Evolutionary conservation across 2,113 vertebrate genomes (phyloP).

Genomic region (Ondatra zibethicus): DNA sequence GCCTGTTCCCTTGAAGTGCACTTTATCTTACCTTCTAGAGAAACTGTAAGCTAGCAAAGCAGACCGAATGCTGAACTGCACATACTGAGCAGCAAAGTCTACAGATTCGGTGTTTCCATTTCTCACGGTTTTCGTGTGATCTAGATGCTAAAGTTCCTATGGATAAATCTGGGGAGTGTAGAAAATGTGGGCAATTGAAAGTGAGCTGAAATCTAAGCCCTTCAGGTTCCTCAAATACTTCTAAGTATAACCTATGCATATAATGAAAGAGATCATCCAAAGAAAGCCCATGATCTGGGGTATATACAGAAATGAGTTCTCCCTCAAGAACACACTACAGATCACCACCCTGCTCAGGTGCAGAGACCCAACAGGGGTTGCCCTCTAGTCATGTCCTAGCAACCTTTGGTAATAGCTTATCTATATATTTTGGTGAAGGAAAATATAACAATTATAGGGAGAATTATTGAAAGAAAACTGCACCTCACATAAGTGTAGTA

Average conservation of each 20-base stretch:
- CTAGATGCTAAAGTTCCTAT: background rate
- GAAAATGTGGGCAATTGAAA: background rate
- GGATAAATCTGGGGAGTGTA: background rate
- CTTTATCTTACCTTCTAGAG: background rate
- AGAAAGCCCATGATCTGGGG: background rate
- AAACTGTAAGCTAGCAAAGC: background rate
- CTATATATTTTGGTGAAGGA: background rate
- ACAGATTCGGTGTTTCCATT: background rate
- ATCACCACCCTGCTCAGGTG: background rate
- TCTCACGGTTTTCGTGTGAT: background rate
- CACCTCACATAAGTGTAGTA: background rate
- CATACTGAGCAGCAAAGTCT: background rate
- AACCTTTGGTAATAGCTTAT: too few species aligned
- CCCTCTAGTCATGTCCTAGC: background rate
- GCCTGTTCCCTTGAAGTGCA: background rate
- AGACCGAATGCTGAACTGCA: background rate
- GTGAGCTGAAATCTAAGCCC: background rate
- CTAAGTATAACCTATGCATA: fast-evolving
- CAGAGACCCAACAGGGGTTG: background rate
- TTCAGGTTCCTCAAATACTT: background rate
- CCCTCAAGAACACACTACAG: background rate
- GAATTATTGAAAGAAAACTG: background rate
- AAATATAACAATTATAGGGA: background rate
- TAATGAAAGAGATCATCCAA: background rate
- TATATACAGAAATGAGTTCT: background rate